phyloP scores from a whole-genome alignment of 30 jellyfish, hydroid and myxozoan species.

The Hydra vulgaris region DNA sequence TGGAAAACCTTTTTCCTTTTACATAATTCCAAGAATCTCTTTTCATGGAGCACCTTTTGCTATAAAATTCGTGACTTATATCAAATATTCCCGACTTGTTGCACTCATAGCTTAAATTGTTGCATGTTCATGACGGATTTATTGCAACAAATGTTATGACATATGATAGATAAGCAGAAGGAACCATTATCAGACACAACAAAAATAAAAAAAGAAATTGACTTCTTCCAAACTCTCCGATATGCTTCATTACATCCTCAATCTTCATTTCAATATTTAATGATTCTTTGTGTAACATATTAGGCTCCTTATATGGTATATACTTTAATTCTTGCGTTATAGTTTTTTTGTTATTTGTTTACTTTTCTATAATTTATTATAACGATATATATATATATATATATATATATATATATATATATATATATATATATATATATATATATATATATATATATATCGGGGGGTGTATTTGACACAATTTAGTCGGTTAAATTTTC shows the following conservation, averaged over 20 bases:
- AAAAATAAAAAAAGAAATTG: slow-evolving; percentile 19
- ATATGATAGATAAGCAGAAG: slow-evolving; percentile 42
- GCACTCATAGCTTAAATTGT: slow-evolving; percentile 27
- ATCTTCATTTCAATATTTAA: slow-evolving; percentile 18
- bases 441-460: too few species aligned
- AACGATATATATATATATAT: too few species aligned
- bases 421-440: too few species aligned
- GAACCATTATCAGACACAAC: slow-evolving; percentile 35
- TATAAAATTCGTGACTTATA: slow-evolving; percentile 27
- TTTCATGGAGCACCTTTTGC: slow-evolving; percentile 3
- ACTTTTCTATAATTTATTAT: too few species aligned
- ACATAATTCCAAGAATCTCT: not conserved
- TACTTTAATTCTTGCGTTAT: too few species aligned
- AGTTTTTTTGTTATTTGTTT: too few species aligned
- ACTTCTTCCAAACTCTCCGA: slow-evolving; percentile 44
- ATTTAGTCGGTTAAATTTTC: too few species aligned
- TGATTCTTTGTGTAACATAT: too few species aligned
- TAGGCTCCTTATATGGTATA: too few species aligned
- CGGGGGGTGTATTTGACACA: too few species aligned
- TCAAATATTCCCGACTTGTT: slow-evolving; percentile 21
- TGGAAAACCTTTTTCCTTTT: not conserved
- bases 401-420: too few species aligned
- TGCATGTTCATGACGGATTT: slow-evolving; percentile 45
- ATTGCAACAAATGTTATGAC: slow-evolving; percentile 38
- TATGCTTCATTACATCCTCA: slow-evolving; percentile 32